Evolutionary conservation across 2,888 invertebrate species (phyloP).

Genomic region (Tenthredo livida): DNA sequence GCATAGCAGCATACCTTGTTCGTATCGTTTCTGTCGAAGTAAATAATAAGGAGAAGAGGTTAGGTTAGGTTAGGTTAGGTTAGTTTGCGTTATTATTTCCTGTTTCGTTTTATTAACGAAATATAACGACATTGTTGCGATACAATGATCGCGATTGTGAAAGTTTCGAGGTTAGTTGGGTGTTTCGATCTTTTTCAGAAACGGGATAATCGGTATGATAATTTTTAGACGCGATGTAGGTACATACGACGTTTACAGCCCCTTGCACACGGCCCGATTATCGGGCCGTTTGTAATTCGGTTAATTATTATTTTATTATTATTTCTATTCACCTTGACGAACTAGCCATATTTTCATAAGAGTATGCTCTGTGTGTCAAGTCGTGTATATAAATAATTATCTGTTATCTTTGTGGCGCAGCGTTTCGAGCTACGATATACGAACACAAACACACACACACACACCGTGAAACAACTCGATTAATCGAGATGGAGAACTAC

Average conservation of each 20-base stretch:
- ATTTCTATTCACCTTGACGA: constrained; percentile 82
- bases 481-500: neutral
- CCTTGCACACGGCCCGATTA: neutral
- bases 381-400: constrained; percentile 18
- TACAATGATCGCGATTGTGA: neutral
- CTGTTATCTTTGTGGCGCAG: neutral
- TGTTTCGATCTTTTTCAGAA: neutral
- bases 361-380: neutral
- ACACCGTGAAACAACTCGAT: neutral
- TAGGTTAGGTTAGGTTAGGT: neutral
- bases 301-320: neutral
- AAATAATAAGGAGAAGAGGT: neutral
- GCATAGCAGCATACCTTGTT: constrained; percentile 94
- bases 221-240: neutral
- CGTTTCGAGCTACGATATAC: neutral
- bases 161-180: neutral
- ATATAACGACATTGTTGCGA: neutral
- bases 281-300: neutral
- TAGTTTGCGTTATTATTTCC: neutral
- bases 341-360: constrained; percentile 82
- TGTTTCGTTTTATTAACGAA: neutral
- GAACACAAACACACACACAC: no score
- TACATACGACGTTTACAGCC: neutral
- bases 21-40: constrained; percentile 82
- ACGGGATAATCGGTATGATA: no score